These are phyloP conservation scores for Cichladusa arquata DNA, from an alignment of 2,113 vertebrate genomes.

Conservation along the genomic window DNA sequence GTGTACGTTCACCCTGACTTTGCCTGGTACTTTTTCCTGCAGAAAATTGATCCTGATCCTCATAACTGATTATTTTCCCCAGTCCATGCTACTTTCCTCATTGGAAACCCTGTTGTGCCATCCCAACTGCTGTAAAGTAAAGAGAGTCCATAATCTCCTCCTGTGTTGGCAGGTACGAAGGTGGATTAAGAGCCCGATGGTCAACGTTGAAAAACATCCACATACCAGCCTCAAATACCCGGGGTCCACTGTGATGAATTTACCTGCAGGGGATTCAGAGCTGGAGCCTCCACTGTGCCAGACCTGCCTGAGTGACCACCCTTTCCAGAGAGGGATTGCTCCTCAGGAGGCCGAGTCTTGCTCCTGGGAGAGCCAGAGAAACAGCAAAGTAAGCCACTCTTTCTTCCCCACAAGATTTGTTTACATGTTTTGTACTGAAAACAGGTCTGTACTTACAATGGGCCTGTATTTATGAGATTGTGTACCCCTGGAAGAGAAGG, in stretches of 20 bases:
- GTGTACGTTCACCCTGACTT: background rate
- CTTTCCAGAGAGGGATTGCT: constrained; percentile 70
- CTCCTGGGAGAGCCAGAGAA: constrained; percentile 80
- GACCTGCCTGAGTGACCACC: constrained; percentile 78
- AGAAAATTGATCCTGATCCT: background rate
- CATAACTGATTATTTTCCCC: background rate
- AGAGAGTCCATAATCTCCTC: background rate
- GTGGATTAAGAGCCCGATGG: constrained; percentile 93
- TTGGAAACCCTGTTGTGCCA: background rate
- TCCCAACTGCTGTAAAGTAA: background rate
- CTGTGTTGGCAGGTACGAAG: constrained; percentile 81
- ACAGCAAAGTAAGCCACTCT: constrained; percentile 81
- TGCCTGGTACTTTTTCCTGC: background rate
- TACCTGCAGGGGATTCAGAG: constrained; percentile 79
- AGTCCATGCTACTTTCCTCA: background rate
- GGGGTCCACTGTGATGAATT: constrained; percentile 72
- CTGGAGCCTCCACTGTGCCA: constrained; percentile 81
- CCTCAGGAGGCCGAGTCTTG: constrained; percentile 75
- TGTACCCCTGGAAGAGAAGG: background rate
- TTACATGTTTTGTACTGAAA: background rate
- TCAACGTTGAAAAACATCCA: constrained; percentile 85
- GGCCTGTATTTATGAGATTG: background rate
- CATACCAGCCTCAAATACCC: constrained; percentile 80
- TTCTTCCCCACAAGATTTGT: background rate
- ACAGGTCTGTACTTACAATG: background rate